These are phyloP conservation scores for Orthonyx spaldingii DNA, from an alignment of 2,113 vertebrate species.

Conservation along the genomic window DNA sequence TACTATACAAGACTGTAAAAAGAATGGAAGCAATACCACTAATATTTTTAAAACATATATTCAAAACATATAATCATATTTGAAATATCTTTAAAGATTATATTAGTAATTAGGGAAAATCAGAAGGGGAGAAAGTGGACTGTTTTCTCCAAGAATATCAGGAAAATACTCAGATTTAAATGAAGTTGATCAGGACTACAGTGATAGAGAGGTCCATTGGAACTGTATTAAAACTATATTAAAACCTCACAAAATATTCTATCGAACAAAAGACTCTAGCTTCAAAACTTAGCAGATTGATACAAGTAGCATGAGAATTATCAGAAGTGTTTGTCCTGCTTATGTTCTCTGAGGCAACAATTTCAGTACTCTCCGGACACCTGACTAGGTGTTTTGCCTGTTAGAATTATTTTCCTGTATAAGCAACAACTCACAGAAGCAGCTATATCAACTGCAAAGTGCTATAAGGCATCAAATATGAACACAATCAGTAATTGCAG, in stretches of 20 bases:
- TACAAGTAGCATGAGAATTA: neutral
- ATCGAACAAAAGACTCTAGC: neutral
- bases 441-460: neutral
- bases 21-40: neutral
- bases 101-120: neutral
- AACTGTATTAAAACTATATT: neutral
- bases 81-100: neutral
- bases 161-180: neutral
- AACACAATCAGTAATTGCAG: neutral
- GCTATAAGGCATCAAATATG: neutral
- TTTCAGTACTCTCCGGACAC: neutral
- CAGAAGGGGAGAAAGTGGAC: neutral
- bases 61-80: neutral
- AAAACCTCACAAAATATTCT: neutral
- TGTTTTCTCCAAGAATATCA: neutral
- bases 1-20: neutral
- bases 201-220: neutral
- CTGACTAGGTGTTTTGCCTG: neutral
- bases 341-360: neutral
- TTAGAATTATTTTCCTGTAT: neutral
- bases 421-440: neutral
- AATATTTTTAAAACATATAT: neutral
- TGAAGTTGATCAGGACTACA: neutral
- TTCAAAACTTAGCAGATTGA: neutral
- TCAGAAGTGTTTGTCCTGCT: neutral